These are phyloP conservation scores for Platypus cylindrus DNA, from an alignment of 2,888 invertebrate genomes.

Conservation along the genomic window DNA sequence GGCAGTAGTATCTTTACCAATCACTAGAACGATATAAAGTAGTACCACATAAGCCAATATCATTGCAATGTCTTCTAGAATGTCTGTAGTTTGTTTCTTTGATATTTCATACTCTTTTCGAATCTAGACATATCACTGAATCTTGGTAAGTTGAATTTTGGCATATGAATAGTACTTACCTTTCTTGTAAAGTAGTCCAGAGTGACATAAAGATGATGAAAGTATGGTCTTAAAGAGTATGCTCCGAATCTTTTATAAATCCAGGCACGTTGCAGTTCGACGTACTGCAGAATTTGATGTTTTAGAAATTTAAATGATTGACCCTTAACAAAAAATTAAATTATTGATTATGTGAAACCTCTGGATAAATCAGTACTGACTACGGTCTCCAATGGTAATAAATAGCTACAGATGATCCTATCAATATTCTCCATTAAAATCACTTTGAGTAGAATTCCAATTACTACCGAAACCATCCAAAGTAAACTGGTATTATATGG, in stretches of 20 bases:
- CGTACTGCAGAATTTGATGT: constrained; percentile 11
- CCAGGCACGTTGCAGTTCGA: constrained; percentile 18
- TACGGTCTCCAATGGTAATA: too few species aligned
- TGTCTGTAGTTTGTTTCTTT: constrained; percentile 13
- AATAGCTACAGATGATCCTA: constrained; percentile 12
- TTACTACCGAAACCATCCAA: constrained; percentile 19
- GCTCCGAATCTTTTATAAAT: constrained; percentile 19
- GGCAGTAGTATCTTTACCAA: constrained; percentile 18
- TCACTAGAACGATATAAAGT: constrained; percentile 21
- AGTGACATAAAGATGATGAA: constrained; percentile 18
- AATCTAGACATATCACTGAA: constrained; percentile 1
- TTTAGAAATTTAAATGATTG: too few species aligned
- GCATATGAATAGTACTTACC: constrained; percentile 11
- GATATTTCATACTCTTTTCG: constrained; percentile 9
- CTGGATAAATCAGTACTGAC: too few species aligned
- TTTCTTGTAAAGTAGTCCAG: constrained; percentile 12
- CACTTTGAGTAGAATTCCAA: constrained; percentile 17
- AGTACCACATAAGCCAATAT: constrained; percentile 21
- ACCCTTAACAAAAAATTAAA: constrained; percentile 8
- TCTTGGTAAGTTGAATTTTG: constrained; percentile 1
- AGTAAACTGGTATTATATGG: constrained; percentile 18
- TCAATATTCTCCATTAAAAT: constrained; percentile 19
- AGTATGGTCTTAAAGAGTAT: constrained; percentile 18
- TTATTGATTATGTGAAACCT: too few species aligned
- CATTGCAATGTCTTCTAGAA: constrained; percentile 22